Percentiles rank a stretch among this genome's conserved stretches.
phyloP scores from a whole-genome alignment of 2,797 vertebrate genomes.

The Ambastaia sidthimunki region DNA sequence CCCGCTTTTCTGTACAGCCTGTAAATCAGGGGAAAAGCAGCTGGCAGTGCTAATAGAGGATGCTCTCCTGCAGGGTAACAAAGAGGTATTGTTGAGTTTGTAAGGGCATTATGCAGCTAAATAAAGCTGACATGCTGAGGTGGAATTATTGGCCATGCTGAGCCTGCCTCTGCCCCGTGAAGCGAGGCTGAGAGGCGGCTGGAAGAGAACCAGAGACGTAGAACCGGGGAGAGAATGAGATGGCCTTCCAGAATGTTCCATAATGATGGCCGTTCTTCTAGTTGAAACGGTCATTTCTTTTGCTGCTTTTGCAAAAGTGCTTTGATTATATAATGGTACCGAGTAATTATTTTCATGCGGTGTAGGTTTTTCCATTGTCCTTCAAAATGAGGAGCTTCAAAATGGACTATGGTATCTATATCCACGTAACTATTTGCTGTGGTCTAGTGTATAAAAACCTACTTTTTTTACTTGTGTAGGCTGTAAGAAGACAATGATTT shows the following conservation, averaged over 20 bases:
- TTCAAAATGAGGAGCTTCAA: too few relatives aligned
- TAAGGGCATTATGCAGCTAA: slow-evolving; percentile 72
- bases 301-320: neutral
- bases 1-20: slow-evolving; percentile 65
- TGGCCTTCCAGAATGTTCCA: slow-evolving; percentile 38
- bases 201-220: slow-evolving; percentile 41
- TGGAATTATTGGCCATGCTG: slow-evolving; percentile 73
- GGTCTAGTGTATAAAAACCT: too few relatives aligned
- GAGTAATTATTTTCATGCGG: neutral
- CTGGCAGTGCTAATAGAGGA: slow-evolving; percentile 76
- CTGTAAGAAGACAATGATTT: neutral
- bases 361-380: neutral
- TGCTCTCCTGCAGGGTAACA: slow-evolving; percentile 77
- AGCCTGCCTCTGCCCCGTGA: slow-evolving; percentile 66
- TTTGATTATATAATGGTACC: neutral
- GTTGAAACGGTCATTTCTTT: neutral
- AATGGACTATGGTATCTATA: too few relatives aligned
- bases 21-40: slow-evolving; percentile 65
- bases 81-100: slow-evolving; percentile 74
- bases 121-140: slow-evolving; percentile 78
- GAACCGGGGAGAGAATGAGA: slow-evolving; percentile 40
- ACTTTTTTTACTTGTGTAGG: neutral
- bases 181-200: slow-evolving; percentile 67
- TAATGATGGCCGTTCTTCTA: slow-evolving; percentile 11
- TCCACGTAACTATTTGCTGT: neutral